These are phyloP conservation scores for Colius striatus DNA, from an alignment of 2,113 vertebrate genomes.

Conservation along the genomic window DNA sequence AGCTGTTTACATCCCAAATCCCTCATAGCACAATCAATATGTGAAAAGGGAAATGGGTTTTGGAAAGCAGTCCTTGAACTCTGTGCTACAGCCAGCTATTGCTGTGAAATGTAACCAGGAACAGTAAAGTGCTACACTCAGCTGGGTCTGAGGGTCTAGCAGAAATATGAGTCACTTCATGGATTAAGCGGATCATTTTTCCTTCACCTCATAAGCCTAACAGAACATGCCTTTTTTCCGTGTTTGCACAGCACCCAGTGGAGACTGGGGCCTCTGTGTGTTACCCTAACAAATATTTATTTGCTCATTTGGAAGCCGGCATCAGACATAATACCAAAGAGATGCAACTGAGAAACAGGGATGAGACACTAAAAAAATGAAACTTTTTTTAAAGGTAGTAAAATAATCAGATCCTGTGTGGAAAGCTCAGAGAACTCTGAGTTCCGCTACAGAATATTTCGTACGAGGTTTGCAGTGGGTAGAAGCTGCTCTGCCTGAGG, in stretches of 20 bases:
- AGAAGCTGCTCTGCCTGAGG: background rate
- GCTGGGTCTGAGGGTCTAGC: background rate
- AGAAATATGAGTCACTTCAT: background rate
- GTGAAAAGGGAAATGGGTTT: background rate
- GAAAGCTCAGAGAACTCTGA: background rate
- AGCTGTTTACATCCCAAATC: background rate
- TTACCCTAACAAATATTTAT: background rate
- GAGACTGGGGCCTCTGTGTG: background rate
- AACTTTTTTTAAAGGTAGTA: background rate
- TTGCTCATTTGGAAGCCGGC: background rate
- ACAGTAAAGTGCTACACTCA: background rate
- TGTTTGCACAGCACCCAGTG: background rate
- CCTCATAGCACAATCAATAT: background rate
- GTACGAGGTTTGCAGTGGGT: background rate
- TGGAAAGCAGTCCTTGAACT: background rate
- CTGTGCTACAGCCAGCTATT: background rate
- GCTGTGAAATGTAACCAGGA: background rate
- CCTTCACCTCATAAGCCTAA: background rate
- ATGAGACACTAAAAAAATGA: background rate
- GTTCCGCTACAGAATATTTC: background rate
- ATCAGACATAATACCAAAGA: background rate
- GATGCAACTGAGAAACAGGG: background rate
- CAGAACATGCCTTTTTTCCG: background rate
- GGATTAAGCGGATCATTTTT: background rate
- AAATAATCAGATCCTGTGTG: background rate